Evolutionary conservation across 1,140 invertebrate species (phyloP).

Genomic region (Protaetia brevitarsis): DNA sequence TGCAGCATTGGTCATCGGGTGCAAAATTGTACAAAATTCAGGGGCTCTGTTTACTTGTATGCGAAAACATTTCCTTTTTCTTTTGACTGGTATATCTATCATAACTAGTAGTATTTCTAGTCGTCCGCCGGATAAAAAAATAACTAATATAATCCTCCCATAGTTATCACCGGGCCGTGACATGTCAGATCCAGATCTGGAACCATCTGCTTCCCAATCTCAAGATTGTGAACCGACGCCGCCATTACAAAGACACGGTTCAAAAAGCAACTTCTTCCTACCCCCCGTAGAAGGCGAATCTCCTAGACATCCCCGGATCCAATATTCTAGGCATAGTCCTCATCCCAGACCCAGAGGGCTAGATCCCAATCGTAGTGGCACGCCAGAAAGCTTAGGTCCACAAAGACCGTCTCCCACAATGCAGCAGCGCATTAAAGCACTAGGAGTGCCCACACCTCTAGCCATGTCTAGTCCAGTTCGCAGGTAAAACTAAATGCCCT

Average conservation of each 20-base stretch:
- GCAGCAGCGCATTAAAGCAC: conserved; percentile 84
- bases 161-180: conserved; percentile 76
- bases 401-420: conserved; percentile 76
- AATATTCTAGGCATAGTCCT: conserved; percentile 70
- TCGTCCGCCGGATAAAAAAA: not conserved
- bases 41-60: too few species aligned
- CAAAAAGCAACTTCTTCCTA: conserved; percentile 89
- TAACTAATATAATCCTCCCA: not conserved
- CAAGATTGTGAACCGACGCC: conserved; percentile 92
- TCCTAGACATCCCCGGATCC: conserved; percentile 57
- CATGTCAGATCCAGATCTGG: conserved; percentile 76
- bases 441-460: conserved; percentile 83
- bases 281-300: conserved; percentile 63
- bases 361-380: conserved; percentile 65
- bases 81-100: too few species aligned
- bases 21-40: not conserved
- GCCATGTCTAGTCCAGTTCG: conserved; percentile 79
- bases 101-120: too few species aligned
- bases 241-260: conserved; percentile 83
- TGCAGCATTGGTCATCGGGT: too few species aligned
- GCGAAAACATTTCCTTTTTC: too few species aligned
- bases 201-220: conserved; percentile 81
- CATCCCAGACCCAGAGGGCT: conserved; percentile 66
- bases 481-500: conserved; percentile 56
- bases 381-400: conserved; percentile 55